Evolutionary conservation across 2,888 invertebrate genomes (phyloP).

Genomic region (Parnassius mnemosyne): DNA sequence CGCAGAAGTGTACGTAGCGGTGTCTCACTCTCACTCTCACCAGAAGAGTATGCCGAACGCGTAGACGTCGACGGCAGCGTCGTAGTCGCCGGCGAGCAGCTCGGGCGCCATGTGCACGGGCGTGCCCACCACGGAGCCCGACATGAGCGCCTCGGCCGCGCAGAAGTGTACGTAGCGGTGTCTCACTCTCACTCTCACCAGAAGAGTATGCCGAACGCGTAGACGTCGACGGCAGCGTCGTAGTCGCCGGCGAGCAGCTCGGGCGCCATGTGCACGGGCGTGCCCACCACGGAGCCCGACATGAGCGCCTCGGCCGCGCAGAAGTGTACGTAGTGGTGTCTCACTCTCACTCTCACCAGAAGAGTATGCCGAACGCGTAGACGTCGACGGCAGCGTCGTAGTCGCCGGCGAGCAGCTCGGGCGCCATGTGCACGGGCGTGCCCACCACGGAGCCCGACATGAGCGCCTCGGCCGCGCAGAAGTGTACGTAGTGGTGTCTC

Average conservation of each 20-base stretch:
- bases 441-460: conserved; percentile 94
- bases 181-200: conserved; percentile 74
- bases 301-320: conserved; percentile 95
- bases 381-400: conserved; percentile 93
- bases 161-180: conserved; percentile 57
- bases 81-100: conserved; percentile 88
- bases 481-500: too few relatives aligned
- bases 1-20: neutral
- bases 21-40: conserved; percentile 52
- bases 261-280: conserved; percentile 94
- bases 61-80: conserved; percentile 92
- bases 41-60: conserved; percentile 95
- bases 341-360: conserved; percentile 81
- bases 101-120: conserved; percentile 96
- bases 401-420: conserved; percentile 89
- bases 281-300: conserved; percentile 93
- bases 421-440: conserved; percentile 94
- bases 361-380: conserved; percentile 93
- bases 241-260: conserved; percentile 90
- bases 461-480: conserved; percentile 61
- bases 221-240: conserved; percentile 91
- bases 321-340: conserved; percentile 62
- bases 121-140: conserved; percentile 92
- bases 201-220: conserved; percentile 93
- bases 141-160: conserved; percentile 94